phyloP scores from a whole-genome alignment of 2,113 vertebrate species.

The Pionites leucogaster region DNA sequence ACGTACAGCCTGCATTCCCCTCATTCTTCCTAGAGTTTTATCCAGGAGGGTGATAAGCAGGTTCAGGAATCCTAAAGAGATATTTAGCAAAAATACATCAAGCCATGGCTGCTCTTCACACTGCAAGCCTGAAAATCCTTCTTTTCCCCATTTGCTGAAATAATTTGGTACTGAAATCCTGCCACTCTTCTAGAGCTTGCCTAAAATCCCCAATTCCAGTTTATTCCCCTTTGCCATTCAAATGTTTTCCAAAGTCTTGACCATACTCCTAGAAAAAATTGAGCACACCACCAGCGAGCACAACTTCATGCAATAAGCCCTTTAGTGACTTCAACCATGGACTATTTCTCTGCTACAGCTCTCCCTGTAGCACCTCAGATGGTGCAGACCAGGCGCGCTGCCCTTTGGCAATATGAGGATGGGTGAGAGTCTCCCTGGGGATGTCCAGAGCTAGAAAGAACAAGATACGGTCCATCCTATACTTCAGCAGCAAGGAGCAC shows the following conservation, averaged over 20 bases:
- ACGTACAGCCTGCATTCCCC: background rate
- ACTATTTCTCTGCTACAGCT: background rate
- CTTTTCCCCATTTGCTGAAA: accelerated
- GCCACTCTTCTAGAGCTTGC: background rate
- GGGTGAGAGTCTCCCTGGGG: background rate
- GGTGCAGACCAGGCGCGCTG: accelerated
- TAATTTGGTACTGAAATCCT: background rate
- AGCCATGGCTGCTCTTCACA: background rate
- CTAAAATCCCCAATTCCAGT: background rate
- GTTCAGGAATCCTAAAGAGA: background rate
- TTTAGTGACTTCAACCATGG: background rate
- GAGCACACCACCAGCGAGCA: background rate
- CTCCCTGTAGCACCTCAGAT: background rate
- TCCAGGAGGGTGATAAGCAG: background rate
- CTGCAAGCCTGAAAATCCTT: background rate
- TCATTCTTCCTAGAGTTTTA: background rate
- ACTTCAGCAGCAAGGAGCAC: background rate
- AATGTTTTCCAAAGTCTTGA: background rate
- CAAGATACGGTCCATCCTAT: background rate
- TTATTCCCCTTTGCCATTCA: background rate
- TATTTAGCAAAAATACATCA: background rate
- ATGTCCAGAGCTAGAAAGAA: background rate
- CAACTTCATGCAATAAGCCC: background rate
- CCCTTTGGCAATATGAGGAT: accelerated
- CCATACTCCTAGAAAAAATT: background rate